Conservation (phyloP, 2,113 vertebrate species). For the Agapornis roseicollis region DNA sequence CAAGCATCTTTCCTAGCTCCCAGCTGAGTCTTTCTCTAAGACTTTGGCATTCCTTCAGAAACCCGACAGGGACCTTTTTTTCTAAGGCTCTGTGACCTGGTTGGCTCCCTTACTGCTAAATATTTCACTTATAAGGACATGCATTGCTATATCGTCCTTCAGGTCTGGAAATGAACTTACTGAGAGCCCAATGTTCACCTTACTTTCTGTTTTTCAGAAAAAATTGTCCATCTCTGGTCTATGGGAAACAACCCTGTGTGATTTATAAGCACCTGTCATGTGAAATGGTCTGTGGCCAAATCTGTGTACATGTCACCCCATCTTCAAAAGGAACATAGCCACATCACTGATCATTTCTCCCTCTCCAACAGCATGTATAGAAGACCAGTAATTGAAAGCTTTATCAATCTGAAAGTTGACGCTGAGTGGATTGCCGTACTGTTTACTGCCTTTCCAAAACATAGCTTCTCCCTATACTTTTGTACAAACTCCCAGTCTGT, state of each 20-base stretch:
- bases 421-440: neutral
- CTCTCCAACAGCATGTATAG: neutral
- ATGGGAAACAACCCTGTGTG: neutral
- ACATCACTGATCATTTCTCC: neutral
- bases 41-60: neutral
- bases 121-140: neutral
- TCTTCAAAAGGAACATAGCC: neutral
- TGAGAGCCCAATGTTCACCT: neutral
- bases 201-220: neutral
- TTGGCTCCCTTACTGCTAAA: neutral
- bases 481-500: neutral
- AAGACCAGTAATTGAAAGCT: neutral
- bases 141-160: neutral
- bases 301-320: rapidly evolving
- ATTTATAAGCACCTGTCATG: neutral
- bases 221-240: neutral
- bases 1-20: neutral
- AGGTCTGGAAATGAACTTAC: neutral
- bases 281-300: neutral
- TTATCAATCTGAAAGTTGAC: neutral
- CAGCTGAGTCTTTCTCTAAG: conserved; percentile 4
- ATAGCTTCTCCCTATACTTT: neutral
- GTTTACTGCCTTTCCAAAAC: neutral
- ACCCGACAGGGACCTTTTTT: neutral
- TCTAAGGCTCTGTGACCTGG: neutral